Base-by-base conservation (phyloP, 2,888 invertebrate genomes). In the Schizotus pectinicornis region DNA sequence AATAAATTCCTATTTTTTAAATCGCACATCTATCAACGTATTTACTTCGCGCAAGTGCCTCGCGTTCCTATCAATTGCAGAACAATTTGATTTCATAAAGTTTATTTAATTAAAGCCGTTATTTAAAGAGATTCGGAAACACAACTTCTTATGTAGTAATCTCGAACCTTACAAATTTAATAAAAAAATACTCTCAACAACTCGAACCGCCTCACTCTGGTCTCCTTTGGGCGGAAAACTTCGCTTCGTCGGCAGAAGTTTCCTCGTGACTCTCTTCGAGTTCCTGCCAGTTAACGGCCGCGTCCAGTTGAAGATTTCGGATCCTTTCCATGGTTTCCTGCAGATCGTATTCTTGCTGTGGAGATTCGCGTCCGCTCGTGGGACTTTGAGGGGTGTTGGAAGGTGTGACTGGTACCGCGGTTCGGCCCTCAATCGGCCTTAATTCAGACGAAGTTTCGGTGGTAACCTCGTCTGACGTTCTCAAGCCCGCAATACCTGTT, bases 381-480 rank as follows among this genome's bases (percentile, higher is more conserved):
- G 74, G 73, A 49, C 72, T 75, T 62, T 75, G 75, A 1, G 75
- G 76, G 5, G 75, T 76, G 60, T 75, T 76, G 3, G 75, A 74
- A 34, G 75, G 76, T 7, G 76, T 76, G 7, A 68, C 61, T 8
- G 76, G 74, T 36, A 66, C 64, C 50, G 68, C 70, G 7, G 62
- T 68, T 13, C 64, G 55, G 7, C 68, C 69, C 39, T 74, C 70
- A 30, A 62, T 59, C 7, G 67, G 62, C 36, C 54, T 35, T 30
- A 30, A 32, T 34, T 57, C 47, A 9, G 55, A 11, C 1, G 45
- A 22, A 12, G 14, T 52, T 11, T 52, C 54, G 46, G 9, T 39
- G 2, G n/a, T 8, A 2, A 43, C 36, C 14, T 50, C 54, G 38
- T 70, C 70, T 1, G n/a, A n/a, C n/a, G 69, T 71, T 50, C 73